Base-by-base conservation (phyloP, 2,113 vertebrate species). In the Phyllostomus hastatus region DNA sequence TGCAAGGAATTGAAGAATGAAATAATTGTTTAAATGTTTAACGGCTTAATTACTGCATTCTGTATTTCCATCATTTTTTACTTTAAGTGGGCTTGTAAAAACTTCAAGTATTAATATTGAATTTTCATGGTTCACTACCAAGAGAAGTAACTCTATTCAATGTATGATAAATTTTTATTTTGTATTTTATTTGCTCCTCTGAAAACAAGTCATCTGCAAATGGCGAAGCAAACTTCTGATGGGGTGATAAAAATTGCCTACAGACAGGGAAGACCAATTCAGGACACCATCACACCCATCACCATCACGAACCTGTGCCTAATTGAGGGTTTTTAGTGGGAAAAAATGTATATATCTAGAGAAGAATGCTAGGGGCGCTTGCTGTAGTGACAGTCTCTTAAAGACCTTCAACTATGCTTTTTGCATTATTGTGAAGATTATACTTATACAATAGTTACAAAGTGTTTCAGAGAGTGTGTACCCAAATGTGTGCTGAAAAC, bases 171-270 rank as follows among this genome's bases (percentile, higher is more conserved):
- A 22, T 52, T 50, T 94, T 35, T 94, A 43, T 67, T 93, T 85
- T 50, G 59, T 70, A 69, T 69, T 93, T 94, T 20, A 59, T 88
- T 94, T 26, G 87, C 31, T 94, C 84, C 80, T 95, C 75, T 85
- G 76, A 92, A 78, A 95, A 95, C 48, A 85, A 54, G 57, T 73
- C 52, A 72, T 73, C 35, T 82, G 48, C 35, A 91, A 89, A 80
- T 8, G 67, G 43, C 9, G 54, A 80, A 80, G 91, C 26, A 91
- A 79, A 95, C 11, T 61, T 81, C 85, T 64, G 82, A 80, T 43
- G 89, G 88, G 78, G 69, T 88, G 50, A 76, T 10, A 61, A 52
- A 93, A 86, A 41, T 31, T 61, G 24, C 57, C 35, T 90, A 24
- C 31, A 90, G 28, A 83, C 4, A 48, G 31, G 19, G 95, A 95